Percentiles rank a stretch among this genome's conserved stretches.
These are phyloP conservation scores for Montipora foliosa DNA, from an alignment of 64 coral and sea anemone species.

Conservation along the genomic window DNA sequence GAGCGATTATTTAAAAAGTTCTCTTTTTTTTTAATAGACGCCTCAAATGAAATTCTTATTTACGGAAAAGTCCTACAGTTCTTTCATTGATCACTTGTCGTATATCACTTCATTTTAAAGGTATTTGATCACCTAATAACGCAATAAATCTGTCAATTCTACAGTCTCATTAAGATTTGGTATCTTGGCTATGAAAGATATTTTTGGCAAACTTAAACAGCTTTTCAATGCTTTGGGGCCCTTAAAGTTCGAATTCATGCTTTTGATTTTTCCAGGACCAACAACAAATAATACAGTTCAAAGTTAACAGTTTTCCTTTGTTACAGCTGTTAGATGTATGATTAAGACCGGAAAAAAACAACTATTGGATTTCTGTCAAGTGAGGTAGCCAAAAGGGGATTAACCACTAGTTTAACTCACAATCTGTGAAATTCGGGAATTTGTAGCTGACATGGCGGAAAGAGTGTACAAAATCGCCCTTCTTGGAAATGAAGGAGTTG, in stretches of 20 bases:
- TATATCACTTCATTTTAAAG: background rate
- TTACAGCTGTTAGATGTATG: slow-evolving; percentile 22
- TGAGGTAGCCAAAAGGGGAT: background rate
- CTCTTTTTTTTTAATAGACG: no score
- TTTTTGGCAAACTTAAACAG: background rate
- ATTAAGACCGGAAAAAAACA: background rate
- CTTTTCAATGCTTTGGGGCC: background rate
- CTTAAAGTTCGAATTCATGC: background rate
- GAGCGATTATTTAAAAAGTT: no score
- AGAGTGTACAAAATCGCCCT: slow-evolving; percentile 77
- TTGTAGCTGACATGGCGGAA: slow-evolving; percentile 19
- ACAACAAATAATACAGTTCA: background rate
- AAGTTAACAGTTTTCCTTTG: background rate
- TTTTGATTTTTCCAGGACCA: no score
- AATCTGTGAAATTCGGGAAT: background rate
- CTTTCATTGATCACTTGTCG: background rate
- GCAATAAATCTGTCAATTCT: slow-evolving; percentile 20
- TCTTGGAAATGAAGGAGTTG: slow-evolving; percentile 80
- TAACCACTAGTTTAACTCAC: background rate
- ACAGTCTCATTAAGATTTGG: background rate
- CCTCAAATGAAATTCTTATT: no score
- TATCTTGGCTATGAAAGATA: slow-evolving; percentile 9
- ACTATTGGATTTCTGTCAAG: slow-evolving; percentile 18
- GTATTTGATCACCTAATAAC: background rate
- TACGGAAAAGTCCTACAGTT: background rate